phyloP scores from a whole-genome alignment of 35 echinoderm and acorn worm genomes.

The Apostichopus japonicus region DNA sequence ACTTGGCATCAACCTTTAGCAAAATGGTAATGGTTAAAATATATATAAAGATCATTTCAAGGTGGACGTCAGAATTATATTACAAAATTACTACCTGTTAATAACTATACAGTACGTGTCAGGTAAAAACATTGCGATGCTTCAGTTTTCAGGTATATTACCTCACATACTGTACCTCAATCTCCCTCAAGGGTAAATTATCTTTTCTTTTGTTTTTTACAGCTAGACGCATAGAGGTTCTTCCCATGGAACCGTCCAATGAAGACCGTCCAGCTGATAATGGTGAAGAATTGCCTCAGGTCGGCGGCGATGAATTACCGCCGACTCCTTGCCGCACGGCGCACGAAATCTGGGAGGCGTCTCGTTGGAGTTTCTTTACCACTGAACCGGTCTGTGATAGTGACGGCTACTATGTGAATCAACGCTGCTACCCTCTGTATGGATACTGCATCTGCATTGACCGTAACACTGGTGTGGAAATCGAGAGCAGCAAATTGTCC shows the following conservation, averaged over 20 bases:
- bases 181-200: not conserved
- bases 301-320: not conserved
- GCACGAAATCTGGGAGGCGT: not conserved
- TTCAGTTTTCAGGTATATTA: too few relatives aligned
- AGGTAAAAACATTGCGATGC: too few relatives aligned
- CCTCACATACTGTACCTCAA: not conserved
- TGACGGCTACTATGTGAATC: not conserved
- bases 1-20: too few relatives aligned
- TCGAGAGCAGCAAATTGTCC: not conserved
- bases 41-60: too few relatives aligned
- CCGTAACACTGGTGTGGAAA: slow-evolving; percentile 4
- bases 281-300: not conserved
- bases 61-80: too few relatives aligned
- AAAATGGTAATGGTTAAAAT: too few relatives aligned
- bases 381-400: not conserved
- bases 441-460: slow-evolving; percentile 43
- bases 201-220: not conserved
- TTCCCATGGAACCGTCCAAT: not conserved
- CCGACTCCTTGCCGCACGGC: not conserved
- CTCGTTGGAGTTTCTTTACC: not conserved
- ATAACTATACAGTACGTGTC: too few relatives aligned
- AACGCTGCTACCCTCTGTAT: not conserved
- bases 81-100: too few relatives aligned
- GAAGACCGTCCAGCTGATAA: not conserved
- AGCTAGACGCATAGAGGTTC: not conserved